Evolutionary conservation across 2,113 vertebrate species (phyloP).

Genomic region (Callaeas wilsoni): DNA sequence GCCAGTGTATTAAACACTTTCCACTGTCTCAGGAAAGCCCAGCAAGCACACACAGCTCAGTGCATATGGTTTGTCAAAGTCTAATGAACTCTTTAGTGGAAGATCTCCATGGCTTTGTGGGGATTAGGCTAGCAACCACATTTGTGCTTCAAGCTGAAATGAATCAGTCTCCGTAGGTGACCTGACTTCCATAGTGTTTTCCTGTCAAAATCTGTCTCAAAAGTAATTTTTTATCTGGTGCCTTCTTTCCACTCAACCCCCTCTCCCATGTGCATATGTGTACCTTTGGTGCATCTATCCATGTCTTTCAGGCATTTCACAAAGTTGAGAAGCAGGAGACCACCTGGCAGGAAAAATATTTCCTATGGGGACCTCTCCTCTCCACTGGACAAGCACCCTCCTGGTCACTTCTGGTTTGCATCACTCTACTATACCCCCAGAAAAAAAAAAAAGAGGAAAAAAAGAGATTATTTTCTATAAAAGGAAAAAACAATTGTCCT

Average conservation of each 20-base stretch:
- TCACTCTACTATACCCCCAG: accelerated
- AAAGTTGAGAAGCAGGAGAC: not conserved
- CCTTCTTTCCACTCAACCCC: not conserved
- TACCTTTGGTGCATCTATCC: not conserved
- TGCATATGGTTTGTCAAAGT: slow-evolving; percentile 11
- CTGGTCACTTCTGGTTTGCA: not conserved
- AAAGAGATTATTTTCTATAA: not conserved
- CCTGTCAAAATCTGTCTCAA: not conserved
- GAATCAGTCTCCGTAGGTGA: not conserved
- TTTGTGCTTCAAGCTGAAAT: slow-evolving; percentile 7
- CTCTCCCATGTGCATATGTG: not conserved
- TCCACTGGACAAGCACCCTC: not conserved
- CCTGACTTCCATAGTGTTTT: not conserved
- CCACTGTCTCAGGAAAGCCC: not conserved
- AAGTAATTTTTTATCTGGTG: not conserved
- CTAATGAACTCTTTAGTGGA: slow-evolving; percentile 1
- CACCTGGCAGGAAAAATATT: not conserved
- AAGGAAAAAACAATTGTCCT: not conserved
- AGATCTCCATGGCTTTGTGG: slow-evolving; percentile 29
- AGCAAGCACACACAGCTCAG: not conserved
- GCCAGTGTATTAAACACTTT: not conserved
- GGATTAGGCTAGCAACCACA: slow-evolving; percentile 18
- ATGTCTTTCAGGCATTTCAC: not conserved
- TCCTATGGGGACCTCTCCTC: not conserved
- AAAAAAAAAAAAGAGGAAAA: accelerated